These are phyloP conservation scores for Centruroides vittatus DNA, from an alignment of 1,140 invertebrate species.

Conservation along the genomic window DNA sequence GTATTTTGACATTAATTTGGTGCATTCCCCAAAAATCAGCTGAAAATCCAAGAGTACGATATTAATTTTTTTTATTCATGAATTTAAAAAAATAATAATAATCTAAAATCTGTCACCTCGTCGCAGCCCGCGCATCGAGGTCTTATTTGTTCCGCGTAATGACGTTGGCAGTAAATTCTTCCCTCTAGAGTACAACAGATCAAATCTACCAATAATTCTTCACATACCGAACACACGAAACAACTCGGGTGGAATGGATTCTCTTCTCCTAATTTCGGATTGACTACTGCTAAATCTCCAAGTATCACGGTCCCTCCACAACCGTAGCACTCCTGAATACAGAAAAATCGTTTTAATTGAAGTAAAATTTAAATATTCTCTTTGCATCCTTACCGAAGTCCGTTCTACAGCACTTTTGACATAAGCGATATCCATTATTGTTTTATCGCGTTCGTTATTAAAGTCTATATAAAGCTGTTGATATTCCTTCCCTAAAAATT, in stretches of 20 bases:
- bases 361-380: too few species aligned
- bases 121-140: slow-evolving; percentile 84
- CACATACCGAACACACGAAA: too few species aligned
- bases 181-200: slow-evolving; percentile 82
- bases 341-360: not conserved
- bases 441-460: slow-evolving; percentile 77
- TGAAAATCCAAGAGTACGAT: slow-evolving; percentile 31
- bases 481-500: slow-evolving; percentile 59
- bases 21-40: slow-evolving; percentile 99
- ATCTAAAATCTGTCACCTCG: slow-evolving; percentile 48
- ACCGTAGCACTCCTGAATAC: slow-evolving; percentile 42
- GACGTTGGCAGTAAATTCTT: slow-evolving; percentile 74
- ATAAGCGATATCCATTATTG: slow-evolving; percentile 83
- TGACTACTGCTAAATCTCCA: slow-evolving; percentile 50
- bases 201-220: slow-evolving; percentile 33
- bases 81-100: not conserved
- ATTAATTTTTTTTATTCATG: not conserved
- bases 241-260: slow-evolving; percentile 20
- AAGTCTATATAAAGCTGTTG: slow-evolving; percentile 72
- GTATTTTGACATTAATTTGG: slow-evolving; percentile 99
- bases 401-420: slow-evolving; percentile 39
- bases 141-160: slow-evolving; percentile 85
- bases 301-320: slow-evolving; percentile 45
- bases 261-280: slow-evolving; percentile 48
- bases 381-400: slow-evolving; percentile 26